A percentile compares a stretch with the other conserved stretches of the same genome.
Conservation (phyloP, 2,113 vertebrate genomes). For the Bos indicus region DNA sequence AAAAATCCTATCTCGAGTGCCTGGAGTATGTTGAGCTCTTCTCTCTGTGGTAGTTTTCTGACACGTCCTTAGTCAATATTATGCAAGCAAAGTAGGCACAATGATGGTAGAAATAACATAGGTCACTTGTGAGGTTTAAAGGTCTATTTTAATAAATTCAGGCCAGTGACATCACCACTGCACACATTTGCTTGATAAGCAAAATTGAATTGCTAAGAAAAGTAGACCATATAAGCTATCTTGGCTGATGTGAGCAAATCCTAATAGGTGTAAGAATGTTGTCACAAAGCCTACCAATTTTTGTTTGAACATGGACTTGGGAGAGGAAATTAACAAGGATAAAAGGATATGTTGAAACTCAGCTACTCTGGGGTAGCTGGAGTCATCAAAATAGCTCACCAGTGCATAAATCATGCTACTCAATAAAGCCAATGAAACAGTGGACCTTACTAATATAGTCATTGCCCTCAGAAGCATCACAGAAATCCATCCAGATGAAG, state of each 20-base stretch:
- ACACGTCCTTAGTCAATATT: neutral
- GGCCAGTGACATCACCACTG: neutral
- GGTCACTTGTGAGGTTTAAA: neutral
- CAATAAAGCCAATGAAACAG: constrained; percentile 40
- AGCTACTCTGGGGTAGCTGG: neutral
- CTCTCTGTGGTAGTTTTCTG: too few species aligned
- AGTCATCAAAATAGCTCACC: neutral
- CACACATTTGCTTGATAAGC: neutral
- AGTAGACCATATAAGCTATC: neutral
- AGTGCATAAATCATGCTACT: neutral
- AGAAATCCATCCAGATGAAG: constrained; percentile 41
- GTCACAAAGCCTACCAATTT: neutral
- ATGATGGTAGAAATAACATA: neutral
- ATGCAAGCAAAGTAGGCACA: neutral
- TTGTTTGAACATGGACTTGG: neutral
- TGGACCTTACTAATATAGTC: constrained; percentile 8
- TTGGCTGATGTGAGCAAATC: neutral
- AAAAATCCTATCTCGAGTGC: neutral
- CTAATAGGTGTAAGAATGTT: neutral
- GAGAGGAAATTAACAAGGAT: neutral
- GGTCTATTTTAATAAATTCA: neutral
- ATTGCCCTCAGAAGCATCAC: neutral
- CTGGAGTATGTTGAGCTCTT: neutral
- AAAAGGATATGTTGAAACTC: neutral
- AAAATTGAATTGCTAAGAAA: neutral